phyloP scores from a whole-genome alignment of 2,888 invertebrate species.

The Bombyx huttoni region DNA sequence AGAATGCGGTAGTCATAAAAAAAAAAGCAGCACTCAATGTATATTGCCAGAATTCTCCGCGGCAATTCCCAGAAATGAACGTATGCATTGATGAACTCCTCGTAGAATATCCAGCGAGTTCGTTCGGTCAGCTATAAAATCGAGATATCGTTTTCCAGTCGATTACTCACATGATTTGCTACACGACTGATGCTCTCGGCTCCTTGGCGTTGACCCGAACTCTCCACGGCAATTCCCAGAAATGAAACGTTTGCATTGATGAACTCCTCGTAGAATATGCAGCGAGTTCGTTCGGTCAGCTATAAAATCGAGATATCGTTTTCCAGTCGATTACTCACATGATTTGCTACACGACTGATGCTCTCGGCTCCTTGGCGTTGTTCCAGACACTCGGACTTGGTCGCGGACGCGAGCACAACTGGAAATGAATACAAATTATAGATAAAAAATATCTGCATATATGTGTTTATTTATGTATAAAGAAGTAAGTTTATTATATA shows the following conservation, averaged over 20 bases:
- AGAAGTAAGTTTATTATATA: too few species aligned
- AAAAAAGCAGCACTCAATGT: too few species aligned
- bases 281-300: background rate
- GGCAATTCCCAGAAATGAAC: too few species aligned
- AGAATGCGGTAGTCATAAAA: too few species aligned
- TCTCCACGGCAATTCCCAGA: too few species aligned
- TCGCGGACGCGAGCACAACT: background rate
- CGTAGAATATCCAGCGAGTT: background rate
- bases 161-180: constrained; percentile 10
- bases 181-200: constrained; percentile 3
- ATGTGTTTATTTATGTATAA: too few species aligned
- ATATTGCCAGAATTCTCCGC: too few species aligned
- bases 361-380: background rate
- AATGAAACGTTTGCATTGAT: constrained; percentile 8
- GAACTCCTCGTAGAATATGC: constrained; percentile 1
- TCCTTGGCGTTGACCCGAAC: constrained; percentile 1
- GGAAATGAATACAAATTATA: background rate
- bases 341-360: constrained; percentile 9
- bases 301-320: constrained; percentile 9
- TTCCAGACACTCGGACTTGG: constrained; percentile 2
- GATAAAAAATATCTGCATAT: too few species aligned
- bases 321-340: constrained; percentile 9
- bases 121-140: background rate
- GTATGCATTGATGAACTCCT: constrained; percentile 10
- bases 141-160: constrained; percentile 11